A percentile compares a stretch with the other conserved stretches of the same genome.
These are phyloP conservation scores for Cavia porcellus DNA, from an alignment of 2,113 vertebrate species.

Conservation along the genomic window DNA sequence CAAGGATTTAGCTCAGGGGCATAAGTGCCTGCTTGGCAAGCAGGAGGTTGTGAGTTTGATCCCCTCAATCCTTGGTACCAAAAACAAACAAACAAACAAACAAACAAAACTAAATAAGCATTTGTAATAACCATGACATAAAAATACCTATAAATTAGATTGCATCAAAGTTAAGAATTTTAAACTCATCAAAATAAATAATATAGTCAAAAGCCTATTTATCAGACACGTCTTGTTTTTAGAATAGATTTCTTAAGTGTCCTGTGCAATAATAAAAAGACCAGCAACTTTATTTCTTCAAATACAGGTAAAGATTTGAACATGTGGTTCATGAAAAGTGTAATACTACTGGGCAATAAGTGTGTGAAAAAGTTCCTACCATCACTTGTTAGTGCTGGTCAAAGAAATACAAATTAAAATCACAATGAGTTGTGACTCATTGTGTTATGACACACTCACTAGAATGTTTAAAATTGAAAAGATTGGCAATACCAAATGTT, in stretches of 20 bases:
- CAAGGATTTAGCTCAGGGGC: too few relatives aligned
- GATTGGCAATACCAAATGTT: slow-evolving; percentile 1
- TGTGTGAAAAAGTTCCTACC: background rate
- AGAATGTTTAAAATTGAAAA: slow-evolving; percentile 23
- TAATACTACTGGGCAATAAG: background rate
- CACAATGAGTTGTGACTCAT: background rate
- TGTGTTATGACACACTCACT: background rate
- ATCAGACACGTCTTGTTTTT: background rate
- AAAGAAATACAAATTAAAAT: background rate
- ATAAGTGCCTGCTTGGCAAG: too few relatives aligned
- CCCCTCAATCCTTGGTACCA: too few relatives aligned
- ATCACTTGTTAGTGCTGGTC: background rate
- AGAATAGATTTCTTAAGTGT: slow-evolving; percentile 16
- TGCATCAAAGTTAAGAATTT: slow-evolving; percentile 5
- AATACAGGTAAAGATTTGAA: slow-evolving; percentile 1
- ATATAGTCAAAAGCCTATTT: too few relatives aligned
- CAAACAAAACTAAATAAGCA: background rate
- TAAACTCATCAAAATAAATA: background rate
- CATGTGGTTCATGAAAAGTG: background rate
- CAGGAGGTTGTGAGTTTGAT: too few relatives aligned
- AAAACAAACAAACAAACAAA: too few relatives aligned
- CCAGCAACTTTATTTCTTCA: background rate
- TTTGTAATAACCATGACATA: background rate
- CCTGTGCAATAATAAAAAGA: background rate
- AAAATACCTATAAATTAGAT: slow-evolving; percentile 14